Base-by-base conservation (phyloP, 2,888 invertebrate species). In the Ernsta delagoae region DNA sequence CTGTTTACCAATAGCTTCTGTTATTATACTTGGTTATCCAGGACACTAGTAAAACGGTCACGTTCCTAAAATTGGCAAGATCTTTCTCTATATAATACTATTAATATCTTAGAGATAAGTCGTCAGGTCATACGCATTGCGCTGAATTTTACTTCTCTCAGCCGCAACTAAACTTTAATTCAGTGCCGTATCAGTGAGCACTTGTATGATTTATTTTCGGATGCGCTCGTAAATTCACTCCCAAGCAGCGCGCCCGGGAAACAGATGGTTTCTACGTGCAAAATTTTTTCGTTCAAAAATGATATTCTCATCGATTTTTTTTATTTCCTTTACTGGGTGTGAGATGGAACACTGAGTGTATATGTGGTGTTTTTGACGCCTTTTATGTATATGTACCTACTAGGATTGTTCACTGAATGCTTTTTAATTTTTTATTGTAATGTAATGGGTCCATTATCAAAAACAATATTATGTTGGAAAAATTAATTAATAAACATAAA, bases 121-220 rank as follows among this genome's bases (percentile, higher is more conserved):
- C 31, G 31, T 31, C 3, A 31, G 31, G 31, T 31, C 3, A 16
- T 16, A 0, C 16, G 16, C 16, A 1, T 16, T 1, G 0, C 5
- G 5, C 39, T 39, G 39, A 39, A 39, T 67, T 61, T 54, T 36
- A 36, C 45, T 61, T 56, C 54, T 36, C 61, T 45, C 54, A 54
- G 54, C 12, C 43, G 31, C 61, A 54, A 61, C 61, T 57, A 62
- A 61, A 68, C 57, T 68, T 68, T 62, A 68, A 68, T 68, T 57
- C 62, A 62, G 62, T 57, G 36, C 67, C 68, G 62, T 68, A 62
- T 68, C 62, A 62, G 68, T 57, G 62, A 68, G 68, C 43, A 57
- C 62, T 62, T 62, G 73, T 76, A 78, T 87, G 81, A 85, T 85
- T 84, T 87, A 88, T 88, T 84, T 80, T 80, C 77, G 77, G 78